These are phyloP conservation scores for Candidula unifasciata DNA, from an alignment of 2,888 invertebrate genomes.

Conservation along the genomic window DNA sequence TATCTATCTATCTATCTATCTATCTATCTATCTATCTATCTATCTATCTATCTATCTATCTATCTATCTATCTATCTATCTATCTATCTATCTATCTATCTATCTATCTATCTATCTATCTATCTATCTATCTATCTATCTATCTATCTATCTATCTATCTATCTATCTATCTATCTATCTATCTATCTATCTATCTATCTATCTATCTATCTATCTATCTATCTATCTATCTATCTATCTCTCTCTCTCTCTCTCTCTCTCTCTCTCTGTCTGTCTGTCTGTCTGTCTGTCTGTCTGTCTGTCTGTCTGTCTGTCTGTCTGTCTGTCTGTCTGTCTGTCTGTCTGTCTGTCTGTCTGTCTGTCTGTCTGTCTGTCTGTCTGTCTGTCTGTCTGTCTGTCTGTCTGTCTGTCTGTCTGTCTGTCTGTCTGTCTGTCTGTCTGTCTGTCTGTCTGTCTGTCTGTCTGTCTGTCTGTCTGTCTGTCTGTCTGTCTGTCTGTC, in stretches of 20 bases:
- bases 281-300: background rate
- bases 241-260: slow-evolving; percentile 10
- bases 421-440: no score
- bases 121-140: background rate
- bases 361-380: no score
- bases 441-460: no score
- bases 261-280: background rate
- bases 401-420: no score
- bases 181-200: background rate
- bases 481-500: no score
- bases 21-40: slow-evolving; percentile 15
- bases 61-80: slow-evolving; percentile 15
- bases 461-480: no score
- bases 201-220: background rate
- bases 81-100: slow-evolving; percentile 15
- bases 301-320: no score
- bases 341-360: no score
- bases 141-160: background rate
- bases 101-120: slow-evolving; percentile 9
- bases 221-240: background rate
- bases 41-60: slow-evolving; percentile 15
- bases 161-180: background rate
- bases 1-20: slow-evolving; percentile 15
- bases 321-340: no score
- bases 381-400: no score